Evolutionary conservation across 2,888 invertebrate species (phyloP), one percentile per base, ranked within the genome.

Genomic region (Cylloceria caligata): DNA sequence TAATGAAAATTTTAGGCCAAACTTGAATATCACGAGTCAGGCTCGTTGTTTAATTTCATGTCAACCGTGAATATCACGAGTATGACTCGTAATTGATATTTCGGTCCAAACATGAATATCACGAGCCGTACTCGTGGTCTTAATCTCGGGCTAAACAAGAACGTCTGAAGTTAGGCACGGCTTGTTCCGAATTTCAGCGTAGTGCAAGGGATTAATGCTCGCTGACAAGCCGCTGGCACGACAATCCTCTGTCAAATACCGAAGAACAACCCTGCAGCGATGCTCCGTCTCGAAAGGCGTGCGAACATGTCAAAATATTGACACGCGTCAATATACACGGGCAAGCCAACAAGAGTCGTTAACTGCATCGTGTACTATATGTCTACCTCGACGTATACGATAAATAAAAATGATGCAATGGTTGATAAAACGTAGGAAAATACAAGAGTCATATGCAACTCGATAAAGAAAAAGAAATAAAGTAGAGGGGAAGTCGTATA

Each of bases 271-370:
- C 65, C 19, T 16, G 9, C 34, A 64, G 52, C 11, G 36, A 36
- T 52, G 42, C n/a, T 30, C 24, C 16, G 34, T 64, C 30, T 57
- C 47, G 21, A 45, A n/a, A 68, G 64, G 36, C 47, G 67, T 36
- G 36, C 60, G 77, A 30, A 27, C 62, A 39, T 72, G 82, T 80
- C 82, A 82, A 77, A 84, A 82, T 80, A 82, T 84, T 80, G 82
- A 82, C 79, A 71, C 71, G 45, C 69, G 71, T 47, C 64, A n/a
- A n/a, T 30, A 47, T 1, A 16, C 6, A 74, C 42, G 7, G 60
- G 57, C 57, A 36, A 47, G 24, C 72, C 67, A 49, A 71, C 55
- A 49, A 55, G 69, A 65, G 57, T 76, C 42, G 42, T 81, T 9
- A 11, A 24, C 55, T 21, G 55, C 55, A 65, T 79, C 52, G 42